phyloP scores from a whole-genome alignment of 2,888 invertebrate genomes.

The Hypselothyrea guttata region DNA sequence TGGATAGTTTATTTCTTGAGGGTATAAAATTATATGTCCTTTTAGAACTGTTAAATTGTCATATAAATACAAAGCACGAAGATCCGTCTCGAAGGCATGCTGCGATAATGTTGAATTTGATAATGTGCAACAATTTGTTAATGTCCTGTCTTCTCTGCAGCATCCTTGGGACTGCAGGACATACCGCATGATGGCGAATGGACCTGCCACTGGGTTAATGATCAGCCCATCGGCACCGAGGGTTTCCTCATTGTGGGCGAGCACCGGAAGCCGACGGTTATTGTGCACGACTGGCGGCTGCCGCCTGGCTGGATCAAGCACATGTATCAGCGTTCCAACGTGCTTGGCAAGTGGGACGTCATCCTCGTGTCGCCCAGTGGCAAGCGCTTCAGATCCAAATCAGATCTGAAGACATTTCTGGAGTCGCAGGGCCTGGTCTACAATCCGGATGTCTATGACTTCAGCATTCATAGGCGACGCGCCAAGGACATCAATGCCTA shows the following conservation, averaged over 20 bases:
- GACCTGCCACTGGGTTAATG: conserved; percentile 88
- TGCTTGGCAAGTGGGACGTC: conserved; percentile 91
- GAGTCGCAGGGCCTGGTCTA: conserved; percentile 82
- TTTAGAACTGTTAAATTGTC: too few relatives aligned
- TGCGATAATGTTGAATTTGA: too few relatives aligned
- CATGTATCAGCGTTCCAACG: conserved; percentile 88
- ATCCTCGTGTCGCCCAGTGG: conserved; percentile 86
- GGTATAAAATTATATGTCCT: too few relatives aligned
- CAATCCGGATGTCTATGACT: conserved; percentile 85
- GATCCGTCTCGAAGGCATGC: too few relatives aligned
- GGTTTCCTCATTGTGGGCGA: conserved; percentile 82
- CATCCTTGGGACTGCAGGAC: conserved; percentile 81
- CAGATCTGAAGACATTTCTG: conserved; percentile 83
- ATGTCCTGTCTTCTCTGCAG: too few relatives aligned
- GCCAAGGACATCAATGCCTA: conserved; percentile 82
- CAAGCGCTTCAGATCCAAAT: conserved; percentile 85
- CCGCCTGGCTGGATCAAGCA: conserved; percentile 91
- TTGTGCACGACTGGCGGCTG: conserved; percentile 89
- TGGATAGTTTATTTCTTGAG: too few relatives aligned
- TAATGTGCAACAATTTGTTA: too few relatives aligned
- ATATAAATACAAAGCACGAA: too few relatives aligned
- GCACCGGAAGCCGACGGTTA: conserved; percentile 83
- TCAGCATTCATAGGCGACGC: conserved; percentile 84
- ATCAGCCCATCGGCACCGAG: conserved; percentile 86
- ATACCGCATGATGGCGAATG: conserved; percentile 84